Conservation (phyloP, 2,797 vertebrate genomes). For the Cossypha polioptera region DNA sequence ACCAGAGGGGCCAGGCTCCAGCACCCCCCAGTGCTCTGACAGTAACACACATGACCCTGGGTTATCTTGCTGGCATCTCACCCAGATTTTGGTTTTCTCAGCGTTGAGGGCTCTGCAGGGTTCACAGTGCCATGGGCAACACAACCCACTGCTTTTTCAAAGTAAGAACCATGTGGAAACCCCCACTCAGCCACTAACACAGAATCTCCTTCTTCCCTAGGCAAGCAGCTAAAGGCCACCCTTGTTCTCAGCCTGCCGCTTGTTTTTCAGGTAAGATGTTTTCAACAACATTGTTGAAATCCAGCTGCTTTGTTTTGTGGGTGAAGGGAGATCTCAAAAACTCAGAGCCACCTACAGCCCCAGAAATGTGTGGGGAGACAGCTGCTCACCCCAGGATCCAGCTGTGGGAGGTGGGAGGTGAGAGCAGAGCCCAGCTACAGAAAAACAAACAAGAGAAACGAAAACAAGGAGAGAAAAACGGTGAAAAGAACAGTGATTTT, state of each 20-base stretch:
- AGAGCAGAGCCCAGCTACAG: background rate
- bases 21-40: background rate
- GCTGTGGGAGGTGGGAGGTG: background rate
- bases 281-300: background rate
- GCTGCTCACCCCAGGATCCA: background rate
- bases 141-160: background rate
- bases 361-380: background rate
- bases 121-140: background rate
- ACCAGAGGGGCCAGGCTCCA: background rate
- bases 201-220: constrained; percentile 48
- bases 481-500: accelerated
- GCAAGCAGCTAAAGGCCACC: constrained; percentile 54
- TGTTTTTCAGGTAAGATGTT: constrained; percentile 73
- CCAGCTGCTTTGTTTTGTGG: background rate
- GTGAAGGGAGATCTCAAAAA: background rate
- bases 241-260: constrained; percentile 59
- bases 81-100: background rate
- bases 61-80: background rate
- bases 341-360: background rate
- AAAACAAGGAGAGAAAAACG: background rate
- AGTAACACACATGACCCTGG: background rate
- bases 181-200: background rate
- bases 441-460: background rate
- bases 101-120: background rate
- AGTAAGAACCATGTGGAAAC: background rate